Evolutionary conservation across 2,113 vertebrate genomes (phyloP).

Genomic region (Panurus biarmicus): DNA sequence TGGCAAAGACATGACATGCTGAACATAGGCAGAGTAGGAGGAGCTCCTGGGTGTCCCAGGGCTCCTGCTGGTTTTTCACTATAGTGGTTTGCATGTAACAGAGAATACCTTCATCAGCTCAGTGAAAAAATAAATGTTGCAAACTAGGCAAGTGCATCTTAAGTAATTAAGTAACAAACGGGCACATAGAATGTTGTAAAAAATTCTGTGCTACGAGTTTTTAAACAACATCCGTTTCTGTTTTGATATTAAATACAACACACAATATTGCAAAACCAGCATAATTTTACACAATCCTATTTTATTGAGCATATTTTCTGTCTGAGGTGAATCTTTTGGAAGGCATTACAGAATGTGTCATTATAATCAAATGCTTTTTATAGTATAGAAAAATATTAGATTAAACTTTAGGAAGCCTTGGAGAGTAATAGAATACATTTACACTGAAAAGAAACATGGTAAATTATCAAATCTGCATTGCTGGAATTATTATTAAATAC

Average conservation of each 20-base stretch:
- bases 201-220: neutral
- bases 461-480: neutral
- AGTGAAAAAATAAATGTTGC: neutral
- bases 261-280: neutral
- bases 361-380: neutral
- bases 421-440: neutral
- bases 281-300: neutral
- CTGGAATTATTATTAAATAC: neutral
- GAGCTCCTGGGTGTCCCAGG: neutral
- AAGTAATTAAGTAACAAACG: neutral
- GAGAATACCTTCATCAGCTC: neutral
- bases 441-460: neutral
- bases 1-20: neutral
- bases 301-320: neutral
- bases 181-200: neutral
- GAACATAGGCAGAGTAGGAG: neutral
- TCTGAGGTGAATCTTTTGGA: neutral
- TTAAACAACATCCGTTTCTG: neutral
- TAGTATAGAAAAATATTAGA: neutral
- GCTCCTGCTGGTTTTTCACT: neutral
- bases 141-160: neutral
- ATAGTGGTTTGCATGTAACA: neutral
- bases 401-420: neutral
- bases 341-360: neutral
- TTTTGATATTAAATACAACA: neutral